Evolutionary conservation across 2,113 vertebrate genomes (phyloP), one percentile per base, ranked within the genome.

Genomic region (Prolemur simus): DNA sequence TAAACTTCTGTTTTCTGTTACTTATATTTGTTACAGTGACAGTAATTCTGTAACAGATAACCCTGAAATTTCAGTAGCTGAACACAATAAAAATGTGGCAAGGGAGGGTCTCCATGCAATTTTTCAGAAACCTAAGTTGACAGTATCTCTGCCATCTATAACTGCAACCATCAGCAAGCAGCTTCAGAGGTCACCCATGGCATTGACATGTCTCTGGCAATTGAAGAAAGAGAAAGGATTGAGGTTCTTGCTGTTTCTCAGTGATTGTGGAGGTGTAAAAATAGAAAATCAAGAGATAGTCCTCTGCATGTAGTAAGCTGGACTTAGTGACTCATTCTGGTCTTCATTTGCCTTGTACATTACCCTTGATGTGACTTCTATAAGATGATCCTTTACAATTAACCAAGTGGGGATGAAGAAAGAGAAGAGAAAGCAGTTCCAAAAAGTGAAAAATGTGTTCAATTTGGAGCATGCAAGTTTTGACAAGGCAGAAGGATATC

Each of bases 171-270:
- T 64, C 27, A 45, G 8, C 11, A 32, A 74, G 29, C 63, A 21
- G 4, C 32, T 74, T 42, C 15, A 15, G 21, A 68, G 32, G 14
- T 93, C 73, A 66, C 39, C 37, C 42, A 49, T 58, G n/a, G 4
- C 27, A 29, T 27, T 49, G 60, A 77, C 45, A 42, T 37, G 14
- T 82, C 23, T 27, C 11, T 76, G 73, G 7, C 8, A 92, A 39
- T 39, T 94, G 60, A 92, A 86, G 82, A 87, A 81, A 84, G 52
- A 73, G 13, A 88, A 45, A 95, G 58, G 77, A 84, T 73, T 21
- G 68, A 71, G 9, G 37, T n/a, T 78, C 63, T 87, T 89, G 82
- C 8, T 39, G 68, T 11, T 87, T 9, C 14, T 56, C 37, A 39
- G 15, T 77, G 4, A 64, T 7, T 27, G 66, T 76, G 23, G 34